Evolutionary conservation across 2,113 vertebrate species (phyloP), one percentile per base, ranked within the genome.

Genomic region (Zonotrichia leucophrys): DNA sequence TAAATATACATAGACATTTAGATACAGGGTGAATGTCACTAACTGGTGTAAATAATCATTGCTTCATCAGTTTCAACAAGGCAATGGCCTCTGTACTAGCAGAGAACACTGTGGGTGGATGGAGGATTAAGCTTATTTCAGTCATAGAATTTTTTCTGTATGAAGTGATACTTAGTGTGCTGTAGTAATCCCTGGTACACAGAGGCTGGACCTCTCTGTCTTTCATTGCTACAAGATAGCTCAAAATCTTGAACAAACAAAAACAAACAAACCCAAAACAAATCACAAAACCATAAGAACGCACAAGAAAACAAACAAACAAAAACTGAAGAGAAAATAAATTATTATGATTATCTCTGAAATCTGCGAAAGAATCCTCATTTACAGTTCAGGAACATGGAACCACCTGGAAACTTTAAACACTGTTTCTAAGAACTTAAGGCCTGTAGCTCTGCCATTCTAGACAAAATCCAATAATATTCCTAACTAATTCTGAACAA

Each of bases 381-480:
- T 37, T 92, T 87, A 72, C 80, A 93, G 41, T 74, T 90, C 50
- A 55, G 70, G 67, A 97, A 58, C 41, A 44, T 11, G 9, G 58
- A 94, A 95, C 60, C 50, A 70, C 95, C 88, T 97, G 94, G 84
- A 91, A 96, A 96, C 49, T 96, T 95, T 94, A 96, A 94, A 91
- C 58, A 92, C 52, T 53, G 25, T 84, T 96, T 90, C 88, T 94
- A 75, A 74, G 52, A 95, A 87, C 75, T 94, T 94, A 55, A 53
- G 49, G n/a, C 58, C 67, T 95, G 81, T 94, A 94, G 89, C 28
- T 96, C 63, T 84, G 78, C 28, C 63, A 92, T 27, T 83, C 47
- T 70, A 95, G 75, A 96, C 66, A 97, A 96, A 96, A 62, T 49
- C 68, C 53, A 81, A 52, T 92, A 92, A 94, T 97, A 89, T 91